phyloP scores from a whole-genome alignment of 2,113 vertebrate species.

The Takifugu bimaculatus region DNA sequence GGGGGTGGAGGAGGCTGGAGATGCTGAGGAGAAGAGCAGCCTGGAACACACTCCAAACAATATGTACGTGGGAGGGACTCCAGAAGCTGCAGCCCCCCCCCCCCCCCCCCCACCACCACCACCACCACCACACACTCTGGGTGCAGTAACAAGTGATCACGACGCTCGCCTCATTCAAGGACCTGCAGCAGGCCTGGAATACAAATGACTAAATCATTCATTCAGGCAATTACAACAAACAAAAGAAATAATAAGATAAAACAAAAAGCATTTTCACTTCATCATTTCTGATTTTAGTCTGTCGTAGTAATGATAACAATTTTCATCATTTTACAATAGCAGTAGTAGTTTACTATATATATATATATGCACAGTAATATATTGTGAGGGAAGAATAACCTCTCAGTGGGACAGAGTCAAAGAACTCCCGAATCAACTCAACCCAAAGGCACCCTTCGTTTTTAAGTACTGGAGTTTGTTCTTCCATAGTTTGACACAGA shows the following conservation, averaged over 20 bases:
- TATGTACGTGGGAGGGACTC: slow-evolving; percentile 32
- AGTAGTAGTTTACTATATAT: too few relatives aligned
- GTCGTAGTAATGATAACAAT: too few relatives aligned
- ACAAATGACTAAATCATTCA: background rate
- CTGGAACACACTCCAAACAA: slow-evolving; percentile 35
- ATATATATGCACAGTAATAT: too few relatives aligned
- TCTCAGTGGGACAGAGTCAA: too few relatives aligned
- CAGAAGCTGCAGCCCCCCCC: slow-evolving; percentile 2
- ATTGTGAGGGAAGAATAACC: too few relatives aligned
- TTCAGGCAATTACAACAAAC: too few relatives aligned
- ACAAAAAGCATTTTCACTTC: background rate
- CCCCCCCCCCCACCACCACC: background rate
- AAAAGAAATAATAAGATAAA: background rate
- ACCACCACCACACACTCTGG: background rate
- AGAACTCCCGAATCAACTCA: too few relatives aligned
- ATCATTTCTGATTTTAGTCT: too few relatives aligned
- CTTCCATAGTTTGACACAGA: too few relatives aligned
- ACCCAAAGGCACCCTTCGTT: too few relatives aligned
- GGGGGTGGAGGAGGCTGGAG: slow-evolving; percentile 51
- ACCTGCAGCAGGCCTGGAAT: slow-evolving; percentile 19
- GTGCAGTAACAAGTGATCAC: slow-evolving; percentile 26
- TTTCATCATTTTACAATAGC: too few relatives aligned
- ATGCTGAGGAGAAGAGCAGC: slow-evolving; percentile 34
- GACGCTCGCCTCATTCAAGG: slow-evolving; percentile 46
- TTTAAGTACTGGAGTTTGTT: too few relatives aligned